Base-by-base conservation (phyloP, 2,888 invertebrate species). In the Papilio demoleus region DNA sequence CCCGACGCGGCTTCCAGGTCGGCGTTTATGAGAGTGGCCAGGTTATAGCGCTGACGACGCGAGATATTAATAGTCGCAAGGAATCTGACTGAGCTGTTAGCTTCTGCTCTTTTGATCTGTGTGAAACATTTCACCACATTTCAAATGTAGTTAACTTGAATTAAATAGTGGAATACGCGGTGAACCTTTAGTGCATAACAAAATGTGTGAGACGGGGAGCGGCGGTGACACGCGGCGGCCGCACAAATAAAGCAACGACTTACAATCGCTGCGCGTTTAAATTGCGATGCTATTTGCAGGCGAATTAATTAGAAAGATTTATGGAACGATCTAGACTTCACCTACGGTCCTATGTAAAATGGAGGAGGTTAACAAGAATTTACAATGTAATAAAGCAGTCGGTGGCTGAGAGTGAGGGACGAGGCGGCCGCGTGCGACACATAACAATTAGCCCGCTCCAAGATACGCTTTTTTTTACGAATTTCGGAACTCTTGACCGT, bases 371-470 rank as follows among this genome's bases (percentile, higher is more conserved):
- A 77, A 76, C 74, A 70, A 81, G 80, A 79, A 86, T 87, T 84
- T 85, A 85, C 83, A 80, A 81, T 81, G 83, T 82, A 81, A 83
- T 88, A 87, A 87, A 88, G 80, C 81, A 84, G 82, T 83, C 83
- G 70, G 70, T 74, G 72, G 75, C 75, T 79, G 79, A 77, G 76
- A 81, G 81, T 71, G 82, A 80, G 81, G 75, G 79, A 77, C 79
- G 75, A 70, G 73, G 77, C 84, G 24, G 40, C 59, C 65, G 58
- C 62, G 58, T 60, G 64, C 67, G 40, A 14, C 34, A 62, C 70
- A 63, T 65, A 47, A 67, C 69, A 74, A 74, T 75, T 69, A 66
- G 42, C 50, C 53, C 9, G 14, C 40, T 19, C 8, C 11, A 27
- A 17, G 24, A 60, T 40, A 40, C 22, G 59, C 19, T 14, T 38